These are phyloP conservation scores for Tetragonula carbonaria DNA, from an alignment of 2,888 invertebrate species.

Conservation along the genomic window DNA sequence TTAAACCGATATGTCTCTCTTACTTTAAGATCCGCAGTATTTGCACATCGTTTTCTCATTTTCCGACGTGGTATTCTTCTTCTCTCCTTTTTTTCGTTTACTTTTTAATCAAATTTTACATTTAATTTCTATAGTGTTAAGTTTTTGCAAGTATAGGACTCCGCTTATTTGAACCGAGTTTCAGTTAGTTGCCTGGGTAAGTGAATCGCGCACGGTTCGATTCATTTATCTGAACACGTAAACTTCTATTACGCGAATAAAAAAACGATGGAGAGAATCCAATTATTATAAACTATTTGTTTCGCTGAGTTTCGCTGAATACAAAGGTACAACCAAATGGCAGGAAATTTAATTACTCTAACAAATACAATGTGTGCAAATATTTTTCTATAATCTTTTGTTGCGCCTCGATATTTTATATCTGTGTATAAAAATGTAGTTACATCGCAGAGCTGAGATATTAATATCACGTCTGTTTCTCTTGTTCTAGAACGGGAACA, in stretches of 20 bases:
- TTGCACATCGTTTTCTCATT: neutral
- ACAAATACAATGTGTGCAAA: neutral
- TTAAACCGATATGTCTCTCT: neutral
- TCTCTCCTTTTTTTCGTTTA: neutral
- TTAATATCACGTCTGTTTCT: slow-evolving; percentile 25
- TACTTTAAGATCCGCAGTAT: neutral
- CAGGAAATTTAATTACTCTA: too few species aligned
- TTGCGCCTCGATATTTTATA: neutral
- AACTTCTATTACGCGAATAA: too few species aligned
- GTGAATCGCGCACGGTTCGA: too few species aligned
- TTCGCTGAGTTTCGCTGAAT: too few species aligned
- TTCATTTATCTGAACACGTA: too few species aligned
- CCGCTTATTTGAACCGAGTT: too few species aligned
- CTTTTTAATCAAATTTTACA: neutral
- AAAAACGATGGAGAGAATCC: too few species aligned
- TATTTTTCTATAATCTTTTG: neutral
- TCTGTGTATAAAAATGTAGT: neutral
- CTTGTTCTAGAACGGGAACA: slow-evolving; percentile 74
- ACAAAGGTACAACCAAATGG: too few species aligned
- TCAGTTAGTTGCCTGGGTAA: too few species aligned
- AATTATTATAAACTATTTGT: too few species aligned
- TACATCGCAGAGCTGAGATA: neutral
- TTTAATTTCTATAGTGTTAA: neutral
- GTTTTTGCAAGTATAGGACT: neutral
- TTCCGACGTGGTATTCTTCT: neutral